phyloP scores from a whole-genome alignment of 2,888 invertebrate species.

The Gymnoscelis rufifasciata region DNA sequence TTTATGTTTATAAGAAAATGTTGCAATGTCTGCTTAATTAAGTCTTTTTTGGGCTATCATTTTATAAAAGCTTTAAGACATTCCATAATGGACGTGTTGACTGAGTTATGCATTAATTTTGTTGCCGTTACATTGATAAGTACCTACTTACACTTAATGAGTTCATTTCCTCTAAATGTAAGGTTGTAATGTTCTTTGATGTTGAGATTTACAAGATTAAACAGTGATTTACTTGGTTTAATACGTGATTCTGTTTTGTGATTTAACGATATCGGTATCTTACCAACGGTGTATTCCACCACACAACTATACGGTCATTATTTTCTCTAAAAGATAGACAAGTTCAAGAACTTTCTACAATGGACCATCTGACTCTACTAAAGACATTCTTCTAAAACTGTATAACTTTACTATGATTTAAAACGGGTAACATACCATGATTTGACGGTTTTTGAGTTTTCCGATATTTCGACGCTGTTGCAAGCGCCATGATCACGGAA shows the following conservation, averaged over 20 bases:
- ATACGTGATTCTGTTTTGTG: slow-evolving; percentile 3
- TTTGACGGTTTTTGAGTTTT: too few relatives aligned
- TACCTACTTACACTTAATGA: slow-evolving; percentile 18
- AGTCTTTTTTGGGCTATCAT: slow-evolving; percentile 25
- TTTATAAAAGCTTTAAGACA: slow-evolving; percentile 27
- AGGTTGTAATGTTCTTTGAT: slow-evolving; percentile 15
- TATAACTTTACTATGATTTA: too few relatives aligned
- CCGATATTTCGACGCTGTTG: too few relatives aligned
- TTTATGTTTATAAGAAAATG: slow-evolving; percentile 28
- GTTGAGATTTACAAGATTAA: slow-evolving; percentile 14
- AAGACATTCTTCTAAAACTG: too few relatives aligned
- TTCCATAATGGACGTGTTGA: slow-evolving; percentile 23
- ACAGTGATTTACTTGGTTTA: slow-evolving; percentile 10
- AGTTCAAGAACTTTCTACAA: too few relatives aligned
- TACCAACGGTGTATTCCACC: too few relatives aligned
- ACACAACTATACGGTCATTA: too few relatives aligned
- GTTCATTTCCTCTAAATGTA: slow-evolving; percentile 20
- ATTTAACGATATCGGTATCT: background rate
- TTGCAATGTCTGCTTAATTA: slow-evolving; percentile 30
- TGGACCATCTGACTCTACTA: too few relatives aligned
- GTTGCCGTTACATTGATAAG: slow-evolving; percentile 16
- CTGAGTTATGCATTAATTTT: slow-evolving; percentile 12
- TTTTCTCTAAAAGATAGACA: too few relatives aligned
- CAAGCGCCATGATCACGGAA: too few relatives aligned
- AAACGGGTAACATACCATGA: too few relatives aligned